Conservation (phyloP, 2,888 invertebrate genomes). For the Eilema depressum region DNA sequence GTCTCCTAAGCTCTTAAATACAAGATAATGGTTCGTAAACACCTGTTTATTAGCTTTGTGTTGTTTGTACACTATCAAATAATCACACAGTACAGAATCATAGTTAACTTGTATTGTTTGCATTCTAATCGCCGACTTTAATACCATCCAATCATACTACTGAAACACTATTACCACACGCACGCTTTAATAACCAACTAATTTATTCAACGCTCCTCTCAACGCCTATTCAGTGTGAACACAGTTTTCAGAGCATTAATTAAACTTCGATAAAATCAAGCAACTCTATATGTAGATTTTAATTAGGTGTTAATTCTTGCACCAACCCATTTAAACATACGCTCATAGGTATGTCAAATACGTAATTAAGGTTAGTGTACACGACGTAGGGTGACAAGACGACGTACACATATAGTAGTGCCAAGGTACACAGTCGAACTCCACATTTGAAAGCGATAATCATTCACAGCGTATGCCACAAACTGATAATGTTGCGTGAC, state of each 20-base stretch:
- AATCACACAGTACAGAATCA: not conserved
- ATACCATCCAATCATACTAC: not conserved
- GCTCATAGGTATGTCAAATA: slow-evolving; percentile 48
- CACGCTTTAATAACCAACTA: slow-evolving; percentile 4
- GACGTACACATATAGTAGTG: slow-evolving; percentile 47
- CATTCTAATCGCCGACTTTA: not conserved
- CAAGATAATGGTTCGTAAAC: too few species aligned
- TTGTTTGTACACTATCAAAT: not conserved
- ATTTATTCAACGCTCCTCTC: slow-evolving; percentile 18
- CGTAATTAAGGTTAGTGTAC: slow-evolving; percentile 54
- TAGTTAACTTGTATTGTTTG: not conserved
- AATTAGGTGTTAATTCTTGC: slow-evolving; percentile 50
- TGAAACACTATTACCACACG: slow-evolving; percentile 2
- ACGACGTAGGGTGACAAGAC: slow-evolving; percentile 16
- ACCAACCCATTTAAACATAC: slow-evolving; percentile 37
- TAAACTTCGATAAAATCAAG: slow-evolving; percentile 23
- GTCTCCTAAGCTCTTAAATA: too few species aligned
- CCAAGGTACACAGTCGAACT: slow-evolving; percentile 59
- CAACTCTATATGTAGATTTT: slow-evolving; percentile 33
- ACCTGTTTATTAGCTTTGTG: not conserved
- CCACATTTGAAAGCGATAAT: slow-evolving; percentile 65
- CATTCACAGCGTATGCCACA: slow-evolving; percentile 62
- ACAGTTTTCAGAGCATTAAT: slow-evolving; percentile 20
- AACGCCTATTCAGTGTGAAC: slow-evolving; percentile 14
- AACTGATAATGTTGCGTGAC: slow-evolving; percentile 71